Evolutionary conservation across 2,797 vertebrate species (phyloP), one percentile per base, ranked within the genome.

Genomic region (Myripristis murdjan): DNA sequence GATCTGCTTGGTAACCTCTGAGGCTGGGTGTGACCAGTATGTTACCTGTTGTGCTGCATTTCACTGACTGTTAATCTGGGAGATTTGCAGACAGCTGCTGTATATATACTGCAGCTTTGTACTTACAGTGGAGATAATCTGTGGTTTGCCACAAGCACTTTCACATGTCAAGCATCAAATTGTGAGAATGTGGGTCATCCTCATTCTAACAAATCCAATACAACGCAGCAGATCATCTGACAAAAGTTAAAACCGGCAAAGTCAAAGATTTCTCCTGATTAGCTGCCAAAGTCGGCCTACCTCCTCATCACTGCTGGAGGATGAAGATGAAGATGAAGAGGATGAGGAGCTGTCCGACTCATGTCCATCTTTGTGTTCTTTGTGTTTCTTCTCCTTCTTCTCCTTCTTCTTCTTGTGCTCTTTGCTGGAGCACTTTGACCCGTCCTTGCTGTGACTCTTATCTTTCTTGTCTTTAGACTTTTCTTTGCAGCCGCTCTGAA

Each of bases 221-320:
- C 43, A 46, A n/a, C 43, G 18, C 6, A 6, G 16, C 0, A 1
- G 7, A n/a, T 18, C 16, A 7, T 16, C 2, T 5, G 41, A 15
- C 41, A 43, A 14, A 43, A 43, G 11, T 8, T 35, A 11, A 8
- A 33, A 11, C 10, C 10, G 33, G 33, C 33, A 11, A 31, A 2
- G 10, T 35, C 33, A 10, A 12, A 37, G 35, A 37, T 37, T 10
- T 10, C 9, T 11, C 2, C 11, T 10, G 9, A 37, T 37, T 6
- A 37, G 35, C 35, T 7, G 35, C 35, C 9, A 9, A 35, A 12
- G 35, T 37, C 14, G 6, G 7, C 56, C 35, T 63, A 90, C 86
- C 78, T 54, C 57, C 7, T 87, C 70, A 28, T 72, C 72, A 41
- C 82, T 85, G 77, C 81, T 70, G 49, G 84, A 85, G 6, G 80